Evolutionary conservation across 2,888 invertebrate genomes (phyloP).

Genomic region (Acutogordius australiensis): DNA sequence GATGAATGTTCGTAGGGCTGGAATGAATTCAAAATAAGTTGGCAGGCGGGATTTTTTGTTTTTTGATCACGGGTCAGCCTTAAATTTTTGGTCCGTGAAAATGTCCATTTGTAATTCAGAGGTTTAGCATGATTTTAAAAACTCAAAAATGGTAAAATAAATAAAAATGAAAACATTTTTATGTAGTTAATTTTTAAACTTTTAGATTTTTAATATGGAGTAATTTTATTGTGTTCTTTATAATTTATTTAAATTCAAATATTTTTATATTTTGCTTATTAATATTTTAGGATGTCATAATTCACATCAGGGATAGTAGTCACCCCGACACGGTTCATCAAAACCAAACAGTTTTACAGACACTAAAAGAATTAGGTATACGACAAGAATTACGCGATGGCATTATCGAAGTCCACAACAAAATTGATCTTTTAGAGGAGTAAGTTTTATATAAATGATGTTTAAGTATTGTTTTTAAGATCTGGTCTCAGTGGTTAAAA

Average conservation of each 20-base stretch:
- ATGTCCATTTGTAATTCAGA: too few relatives aligned
- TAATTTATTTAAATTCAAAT: not conserved
- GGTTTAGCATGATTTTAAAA: too few relatives aligned
- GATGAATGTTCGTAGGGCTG: too few relatives aligned
- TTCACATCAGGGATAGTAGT: slow-evolving; percentile 48
- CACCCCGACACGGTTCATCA: slow-evolving; percentile 41
- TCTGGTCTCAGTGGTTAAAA: too few relatives aligned
- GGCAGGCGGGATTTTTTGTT: too few relatives aligned
- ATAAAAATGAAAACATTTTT: too few relatives aligned
- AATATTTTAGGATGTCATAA: slow-evolving; percentile 37
- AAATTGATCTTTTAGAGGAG: slow-evolving; percentile 32
- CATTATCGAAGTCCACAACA: slow-evolving; percentile 43
- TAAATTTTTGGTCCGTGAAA: too few relatives aligned
- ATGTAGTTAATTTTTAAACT: not conserved
- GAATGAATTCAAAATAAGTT: too few relatives aligned
- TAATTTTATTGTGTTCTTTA: not conserved
- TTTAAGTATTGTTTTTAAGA: too few relatives aligned
- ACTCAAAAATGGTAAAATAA: too few relatives aligned
- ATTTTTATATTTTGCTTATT: not conserved
- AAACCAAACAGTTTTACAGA: slow-evolving; percentile 36
- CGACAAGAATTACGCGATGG: slow-evolving; percentile 26
- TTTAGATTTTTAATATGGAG: not conserved
- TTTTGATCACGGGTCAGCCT: too few relatives aligned
- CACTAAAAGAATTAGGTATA: slow-evolving; percentile 31
- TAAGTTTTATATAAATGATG: not conserved